A percentile compares a stretch with the other conserved stretches of the same genome.
Conservation (phyloP, 2,113 vertebrate genomes). For the Prolemur simus region DNA sequence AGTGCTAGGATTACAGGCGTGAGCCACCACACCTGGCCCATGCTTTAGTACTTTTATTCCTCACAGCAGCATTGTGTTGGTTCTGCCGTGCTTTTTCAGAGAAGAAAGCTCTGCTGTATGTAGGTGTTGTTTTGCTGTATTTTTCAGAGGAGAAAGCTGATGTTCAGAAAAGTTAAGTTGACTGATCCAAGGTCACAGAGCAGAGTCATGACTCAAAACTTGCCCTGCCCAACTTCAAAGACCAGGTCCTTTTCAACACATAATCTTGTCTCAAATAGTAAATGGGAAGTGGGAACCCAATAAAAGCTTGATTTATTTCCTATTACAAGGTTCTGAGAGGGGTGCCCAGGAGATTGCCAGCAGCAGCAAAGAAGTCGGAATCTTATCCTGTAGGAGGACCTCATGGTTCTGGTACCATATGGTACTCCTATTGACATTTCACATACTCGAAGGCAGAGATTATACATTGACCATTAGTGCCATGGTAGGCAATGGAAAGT, state of each 20-base stretch:
- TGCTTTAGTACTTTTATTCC: neutral
- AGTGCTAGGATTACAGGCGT: too few species aligned
- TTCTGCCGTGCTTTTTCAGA: neutral
- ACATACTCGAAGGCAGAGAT: neutral
- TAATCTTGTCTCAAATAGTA: neutral
- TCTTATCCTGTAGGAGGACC: neutral
- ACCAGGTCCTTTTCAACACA: neutral
- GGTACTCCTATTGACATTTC: neutral
- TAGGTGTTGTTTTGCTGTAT: neutral
- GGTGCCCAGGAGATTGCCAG: neutral
- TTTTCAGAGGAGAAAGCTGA: neutral
- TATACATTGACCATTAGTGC: neutral
- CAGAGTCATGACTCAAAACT: neutral
- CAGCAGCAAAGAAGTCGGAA: neutral
- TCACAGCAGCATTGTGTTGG: neutral
- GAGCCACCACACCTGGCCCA: too few species aligned
- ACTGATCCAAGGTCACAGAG: constrained; percentile 5
- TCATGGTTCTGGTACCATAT: neutral
- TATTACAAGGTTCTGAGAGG: neutral
- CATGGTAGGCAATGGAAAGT: neutral
- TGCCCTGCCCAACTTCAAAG: neutral
- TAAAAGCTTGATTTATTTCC: neutral
- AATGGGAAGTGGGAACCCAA: neutral
- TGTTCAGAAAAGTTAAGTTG: constrained; percentile 21
- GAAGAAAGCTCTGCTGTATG: neutral